Evolutionary conservation across 2,888 invertebrate species (phyloP).

Genomic region (Troglohyphantes excavatus): DNA sequence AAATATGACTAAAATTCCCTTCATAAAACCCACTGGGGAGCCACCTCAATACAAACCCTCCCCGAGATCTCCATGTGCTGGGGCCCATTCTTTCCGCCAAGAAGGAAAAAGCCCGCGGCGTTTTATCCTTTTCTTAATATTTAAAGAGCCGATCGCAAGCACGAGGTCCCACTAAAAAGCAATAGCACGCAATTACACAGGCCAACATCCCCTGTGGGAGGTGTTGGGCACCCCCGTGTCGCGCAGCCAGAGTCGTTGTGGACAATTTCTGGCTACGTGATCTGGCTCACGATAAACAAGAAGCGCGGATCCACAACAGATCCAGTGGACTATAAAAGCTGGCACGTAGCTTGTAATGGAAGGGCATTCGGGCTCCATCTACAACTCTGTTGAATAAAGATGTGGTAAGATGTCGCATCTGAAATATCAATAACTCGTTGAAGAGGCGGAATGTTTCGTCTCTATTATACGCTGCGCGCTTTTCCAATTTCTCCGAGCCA

Average conservation of each 20-base stretch:
- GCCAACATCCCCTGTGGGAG: constrained; percentile 49
- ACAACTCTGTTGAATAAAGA: constrained; percentile 60
- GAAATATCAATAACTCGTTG: constrained; percentile 70
- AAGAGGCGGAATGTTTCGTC: constrained; percentile 16
- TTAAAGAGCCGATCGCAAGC: constrained; percentile 52
- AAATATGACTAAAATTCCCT: too few relatives aligned
- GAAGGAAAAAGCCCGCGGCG: too few relatives aligned
- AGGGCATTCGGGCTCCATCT: constrained; percentile 44
- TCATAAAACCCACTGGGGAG: too few relatives aligned
- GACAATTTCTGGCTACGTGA: constrained; percentile 59
- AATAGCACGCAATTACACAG: constrained; percentile 64
- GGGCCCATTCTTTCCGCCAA: too few relatives aligned
- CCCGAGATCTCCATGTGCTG: too few relatives aligned
- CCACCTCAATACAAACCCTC: too few relatives aligned
- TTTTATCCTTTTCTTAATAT: constrained; percentile 63
- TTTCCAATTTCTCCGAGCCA: constrained; percentile 51
- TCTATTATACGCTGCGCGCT: constrained; percentile 57
- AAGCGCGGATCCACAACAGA: constrained; percentile 35
- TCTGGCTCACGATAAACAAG: constrained; percentile 61
- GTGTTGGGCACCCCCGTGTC: constrained; percentile 21
- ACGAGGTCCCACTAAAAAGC: constrained; percentile 62
- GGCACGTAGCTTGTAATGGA: constrained; percentile 62
- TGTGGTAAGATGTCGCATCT: constrained; percentile 61
- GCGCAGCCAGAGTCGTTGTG: constrained; percentile 49
- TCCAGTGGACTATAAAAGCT: constrained; percentile 64